Evolutionary conservation across 2,888 invertebrate genomes (phyloP).

Genomic region (Cerastis rubricosa): DNA sequence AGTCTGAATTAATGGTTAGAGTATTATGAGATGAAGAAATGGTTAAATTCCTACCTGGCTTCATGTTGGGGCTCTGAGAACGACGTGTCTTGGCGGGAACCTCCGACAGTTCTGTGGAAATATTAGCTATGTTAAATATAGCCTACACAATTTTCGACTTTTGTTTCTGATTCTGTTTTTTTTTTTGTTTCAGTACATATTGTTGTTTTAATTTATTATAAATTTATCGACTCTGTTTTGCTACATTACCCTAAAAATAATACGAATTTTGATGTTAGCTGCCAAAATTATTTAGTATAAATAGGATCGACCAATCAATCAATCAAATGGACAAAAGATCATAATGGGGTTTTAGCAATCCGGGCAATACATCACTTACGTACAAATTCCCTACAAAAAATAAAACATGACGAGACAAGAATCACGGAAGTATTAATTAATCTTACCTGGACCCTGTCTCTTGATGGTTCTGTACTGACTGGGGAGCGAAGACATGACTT

Average conservation of each 20-base stretch:
- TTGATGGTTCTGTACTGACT: slow-evolving; percentile 74
- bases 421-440: slow-evolving; percentile 13
- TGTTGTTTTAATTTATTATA: neutral
- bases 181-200: neutral
- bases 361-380: neutral
- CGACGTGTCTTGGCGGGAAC: slow-evolving; percentile 72
- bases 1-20: slow-evolving; percentile 9
- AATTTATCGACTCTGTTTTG: neutral
- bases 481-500: slow-evolving; percentile 78
- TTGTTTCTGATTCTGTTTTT: neutral
- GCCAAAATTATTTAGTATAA: slow-evolving; percentile 3
- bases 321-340: neutral
- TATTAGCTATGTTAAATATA: slow-evolving; percentile 44
- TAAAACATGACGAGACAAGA: neutral
- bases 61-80: slow-evolving; percentile 53
- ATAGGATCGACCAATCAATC: neutral
- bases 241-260: neutral
- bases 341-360: neutral
- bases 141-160: neutral
- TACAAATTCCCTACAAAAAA: neutral
- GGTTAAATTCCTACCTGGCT: slow-evolving; percentile 62
- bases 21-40: neutral
- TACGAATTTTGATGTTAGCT: neutral
- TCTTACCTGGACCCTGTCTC: slow-evolving; percentile 81
- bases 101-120: slow-evolving; percentile 75